A percentile compares a stretch with the other conserved stretches of the same genome.
These are phyloP conservation scores for Aphodius sticticus DNA, from an alignment of 2,888 invertebrate genomes.

Conservation along the genomic window DNA sequence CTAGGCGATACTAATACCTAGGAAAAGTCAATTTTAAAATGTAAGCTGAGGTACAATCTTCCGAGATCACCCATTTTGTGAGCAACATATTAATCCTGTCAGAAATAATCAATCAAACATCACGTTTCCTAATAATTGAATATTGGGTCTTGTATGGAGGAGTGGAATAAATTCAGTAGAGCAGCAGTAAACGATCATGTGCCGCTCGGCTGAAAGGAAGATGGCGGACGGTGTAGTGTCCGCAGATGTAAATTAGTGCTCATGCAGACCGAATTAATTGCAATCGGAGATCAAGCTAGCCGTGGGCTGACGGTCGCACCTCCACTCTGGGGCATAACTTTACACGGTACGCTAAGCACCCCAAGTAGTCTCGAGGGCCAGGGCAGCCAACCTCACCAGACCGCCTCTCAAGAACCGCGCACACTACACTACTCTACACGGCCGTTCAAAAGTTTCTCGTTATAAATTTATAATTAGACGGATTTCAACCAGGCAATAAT, in stretches of 20 bases:
- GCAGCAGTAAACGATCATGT: conserved; percentile 22
- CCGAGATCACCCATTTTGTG: too few species aligned
- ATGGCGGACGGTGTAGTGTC: conserved; percentile 50
- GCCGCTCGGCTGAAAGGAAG: conserved; percentile 35
- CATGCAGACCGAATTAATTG: conserved; percentile 58
- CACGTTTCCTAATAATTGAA: not conserved
- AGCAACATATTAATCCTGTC: not conserved
- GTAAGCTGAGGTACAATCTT: too few species aligned
- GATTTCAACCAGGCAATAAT: conserved; percentile 28
- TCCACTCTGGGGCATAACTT: conserved; percentile 43
- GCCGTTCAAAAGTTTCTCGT: conserved; percentile 32
- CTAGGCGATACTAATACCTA: too few species aligned
- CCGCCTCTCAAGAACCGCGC: conserved; percentile 20
- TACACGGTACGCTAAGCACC: conserved; percentile 48
- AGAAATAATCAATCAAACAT: not conserved
- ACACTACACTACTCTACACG: not conserved
- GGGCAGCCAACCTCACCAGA: conserved; percentile 29
- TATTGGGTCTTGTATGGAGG: not conserved
- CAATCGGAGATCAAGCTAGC: conserved; percentile 58
- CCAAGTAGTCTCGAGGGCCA: conserved; percentile 32
- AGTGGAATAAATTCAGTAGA: not conserved
- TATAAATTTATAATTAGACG: conserved; percentile 36
- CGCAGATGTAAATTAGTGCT: conserved; percentile 60
- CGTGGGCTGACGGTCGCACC: conserved; percentile 51
- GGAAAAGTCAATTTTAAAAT: too few species aligned